Evolutionary conservation across 2,113 vertebrate species (phyloP).

Genomic region (Pantherophis guttatus): DNA sequence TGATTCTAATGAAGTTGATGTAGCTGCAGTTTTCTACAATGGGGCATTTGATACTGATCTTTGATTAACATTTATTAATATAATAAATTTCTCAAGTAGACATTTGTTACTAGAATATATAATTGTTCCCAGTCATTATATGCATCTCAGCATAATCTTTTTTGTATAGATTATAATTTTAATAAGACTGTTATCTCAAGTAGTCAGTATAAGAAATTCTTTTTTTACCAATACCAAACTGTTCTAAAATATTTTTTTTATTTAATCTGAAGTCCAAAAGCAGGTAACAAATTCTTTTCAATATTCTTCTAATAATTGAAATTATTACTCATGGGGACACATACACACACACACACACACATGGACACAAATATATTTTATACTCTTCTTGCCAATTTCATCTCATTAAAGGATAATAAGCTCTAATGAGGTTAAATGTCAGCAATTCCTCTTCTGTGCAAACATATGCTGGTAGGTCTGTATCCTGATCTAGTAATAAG

Average conservation of each 20-base stretch:
- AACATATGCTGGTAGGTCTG: background rate
- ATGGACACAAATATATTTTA: background rate
- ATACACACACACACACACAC: background rate
- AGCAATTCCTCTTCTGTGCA: background rate
- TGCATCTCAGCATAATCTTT: background rate
- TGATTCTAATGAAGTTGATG: conserved; percentile 6
- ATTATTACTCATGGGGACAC: background rate
- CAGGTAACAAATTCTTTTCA: background rate
- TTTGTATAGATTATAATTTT: background rate
- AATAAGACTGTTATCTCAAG: background rate
- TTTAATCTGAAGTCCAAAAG: background rate
- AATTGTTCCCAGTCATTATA: background rate
- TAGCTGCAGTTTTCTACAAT: background rate
- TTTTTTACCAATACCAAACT: background rate
- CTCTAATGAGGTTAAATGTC: conserved; percentile 15
- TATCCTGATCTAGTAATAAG: background rate
- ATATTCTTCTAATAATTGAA: background rate
- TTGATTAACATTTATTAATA: background rate
- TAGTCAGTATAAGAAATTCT: background rate
- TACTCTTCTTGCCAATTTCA: background rate
- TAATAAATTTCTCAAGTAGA: background rate
- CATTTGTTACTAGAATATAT: background rate
- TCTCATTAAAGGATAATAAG: background rate
- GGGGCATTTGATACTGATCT: background rate
- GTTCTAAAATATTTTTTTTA: background rate